Percentiles rank a stretch among this genome's conserved stretches.
phyloP scores from a whole-genome alignment of 2,888 invertebrate genomes.

The Sinodicranocentrus sp. region DNA sequence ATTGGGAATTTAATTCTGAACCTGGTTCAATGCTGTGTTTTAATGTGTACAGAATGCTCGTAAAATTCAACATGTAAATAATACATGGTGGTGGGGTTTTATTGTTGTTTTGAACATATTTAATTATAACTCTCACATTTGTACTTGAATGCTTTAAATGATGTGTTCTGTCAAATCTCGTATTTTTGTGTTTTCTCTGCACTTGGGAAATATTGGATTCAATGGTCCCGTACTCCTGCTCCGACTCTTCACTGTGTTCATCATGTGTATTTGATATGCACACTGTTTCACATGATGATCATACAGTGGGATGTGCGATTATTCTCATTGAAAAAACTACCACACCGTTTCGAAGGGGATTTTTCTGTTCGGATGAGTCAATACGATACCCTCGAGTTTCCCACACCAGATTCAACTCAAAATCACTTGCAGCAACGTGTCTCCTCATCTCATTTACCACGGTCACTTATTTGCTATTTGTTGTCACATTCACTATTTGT shows the following conservation, averaged over 20 bases:
- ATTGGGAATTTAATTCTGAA: too few species aligned
- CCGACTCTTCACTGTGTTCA: slow-evolving; percentile 40
- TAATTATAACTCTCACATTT: background rate
- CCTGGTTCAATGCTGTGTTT: too few species aligned
- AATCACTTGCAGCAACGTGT: slow-evolving; percentile 74
- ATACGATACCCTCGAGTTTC: slow-evolving; percentile 80
- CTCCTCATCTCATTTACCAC: slow-evolving; percentile 76
- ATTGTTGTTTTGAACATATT: background rate
- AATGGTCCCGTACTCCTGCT: slow-evolving; percentile 41
- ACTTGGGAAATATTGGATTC: slow-evolving; percentile 60
- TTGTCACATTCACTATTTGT: slow-evolving; percentile 58
- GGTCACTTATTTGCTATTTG: slow-evolving; percentile 73
- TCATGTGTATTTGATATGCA: slow-evolving; percentile 34
- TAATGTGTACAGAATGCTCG: too few species aligned
- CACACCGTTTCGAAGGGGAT: slow-evolving; percentile 79
- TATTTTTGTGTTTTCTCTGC: slow-evolving; percentile 65
- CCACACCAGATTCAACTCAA: slow-evolving; percentile 75
- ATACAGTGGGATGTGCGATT: slow-evolving; percentile 73
- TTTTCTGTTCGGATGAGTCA: slow-evolving; percentile 83
- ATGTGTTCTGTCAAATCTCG: slow-evolving; percentile 56
- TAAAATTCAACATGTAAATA: too few species aligned
- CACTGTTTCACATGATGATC: slow-evolving; percentile 32
- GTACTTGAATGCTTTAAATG: slow-evolving; percentile 9
- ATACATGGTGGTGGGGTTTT: background rate
- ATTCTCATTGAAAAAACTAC: slow-evolving; percentile 73